Percentiles rank a stretch among this genome's conserved stretches.
Conservation (phyloP, 1,140 invertebrate species). For the Nebria ingens region DNA sequence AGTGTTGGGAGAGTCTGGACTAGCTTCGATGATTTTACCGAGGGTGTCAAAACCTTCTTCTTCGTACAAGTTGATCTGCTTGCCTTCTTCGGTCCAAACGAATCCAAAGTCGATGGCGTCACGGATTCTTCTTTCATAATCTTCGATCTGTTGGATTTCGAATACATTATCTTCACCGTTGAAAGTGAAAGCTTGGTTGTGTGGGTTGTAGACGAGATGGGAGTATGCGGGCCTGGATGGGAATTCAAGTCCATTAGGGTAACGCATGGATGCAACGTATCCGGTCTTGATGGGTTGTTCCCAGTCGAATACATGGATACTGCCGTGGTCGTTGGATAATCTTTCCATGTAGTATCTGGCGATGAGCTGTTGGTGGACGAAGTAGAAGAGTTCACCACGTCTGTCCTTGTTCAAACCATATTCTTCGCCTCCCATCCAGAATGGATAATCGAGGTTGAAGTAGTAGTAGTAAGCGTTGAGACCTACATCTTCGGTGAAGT, state of each 20-base stretch:
- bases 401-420: conserved; percentile 37
- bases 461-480: conserved; percentile 55
- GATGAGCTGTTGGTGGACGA: conserved; percentile 44
- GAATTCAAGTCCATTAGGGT: conserved; percentile 50
- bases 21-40: conserved; percentile 55
- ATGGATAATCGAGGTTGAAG: conserved; percentile 45
- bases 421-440: conserved; percentile 40
- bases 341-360: conserved; percentile 53
- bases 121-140: conserved; percentile 49
- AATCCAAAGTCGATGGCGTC: conserved; percentile 51
- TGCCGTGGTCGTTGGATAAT: conserved; percentile 45
- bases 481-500: conserved; percentile 59
- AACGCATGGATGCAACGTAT: conserved; percentile 48
- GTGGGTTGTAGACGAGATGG: conserved; percentile 29
- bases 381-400: conserved; percentile 49
- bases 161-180: conserved; percentile 20
- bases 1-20: conserved; percentile 51
- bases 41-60: conserved; percentile 44
- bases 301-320: conserved; percentile 42
- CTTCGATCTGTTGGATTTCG: conserved; percentile 24
- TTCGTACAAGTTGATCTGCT: conserved; percentile 38
- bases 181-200: conserved; percentile 27
- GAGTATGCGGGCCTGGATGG: conserved; percentile 39
- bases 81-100: conserved; percentile 37
- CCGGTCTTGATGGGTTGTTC: conserved; percentile 42